Percentiles rank a stretch among this genome's conserved stretches.
Evolutionary conservation across 2,113 vertebrate genomes (phyloP).

Genomic region (Apodemus speciosus): DNA sequence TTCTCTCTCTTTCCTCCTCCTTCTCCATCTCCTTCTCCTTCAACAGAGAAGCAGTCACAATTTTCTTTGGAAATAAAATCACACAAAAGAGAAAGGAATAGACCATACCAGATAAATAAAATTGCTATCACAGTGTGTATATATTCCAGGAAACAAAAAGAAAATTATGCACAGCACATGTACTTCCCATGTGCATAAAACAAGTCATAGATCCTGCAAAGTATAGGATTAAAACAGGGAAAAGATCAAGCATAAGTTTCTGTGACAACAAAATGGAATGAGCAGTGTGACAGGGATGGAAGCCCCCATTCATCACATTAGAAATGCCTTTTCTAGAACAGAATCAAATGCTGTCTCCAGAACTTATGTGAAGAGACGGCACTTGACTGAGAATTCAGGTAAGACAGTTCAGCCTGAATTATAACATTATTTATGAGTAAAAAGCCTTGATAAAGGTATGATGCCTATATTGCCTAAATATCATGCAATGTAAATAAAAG

Average conservation of each 20-base stretch:
- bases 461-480: background rate
- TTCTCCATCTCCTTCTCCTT: background rate
- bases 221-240: background rate
- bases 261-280: slow-evolving; percentile 1
- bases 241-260: background rate
- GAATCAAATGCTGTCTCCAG: background rate
- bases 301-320: background rate
- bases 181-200: slow-evolving; percentile 2
- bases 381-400: background rate
- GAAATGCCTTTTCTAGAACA: background rate
- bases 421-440: background rate
- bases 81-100: background rate
- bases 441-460: slow-evolving; percentile 42
- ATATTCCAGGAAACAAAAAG: slow-evolving; percentile 18
- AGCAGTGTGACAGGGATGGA: background rate
- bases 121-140: background rate
- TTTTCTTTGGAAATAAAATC: slow-evolving; percentile 15
- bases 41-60: background rate
- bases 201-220: background rate
- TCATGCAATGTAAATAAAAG: slow-evolving; percentile 10
- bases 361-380: background rate
- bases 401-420: background rate
- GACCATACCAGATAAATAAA: background rate
- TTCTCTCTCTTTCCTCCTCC: background rate
- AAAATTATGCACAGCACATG: slow-evolving; percentile 11